Evolutionary conservation across 2,113 vertebrate species (phyloP).

Genomic region (Thryonomys swinderianus): DNA sequence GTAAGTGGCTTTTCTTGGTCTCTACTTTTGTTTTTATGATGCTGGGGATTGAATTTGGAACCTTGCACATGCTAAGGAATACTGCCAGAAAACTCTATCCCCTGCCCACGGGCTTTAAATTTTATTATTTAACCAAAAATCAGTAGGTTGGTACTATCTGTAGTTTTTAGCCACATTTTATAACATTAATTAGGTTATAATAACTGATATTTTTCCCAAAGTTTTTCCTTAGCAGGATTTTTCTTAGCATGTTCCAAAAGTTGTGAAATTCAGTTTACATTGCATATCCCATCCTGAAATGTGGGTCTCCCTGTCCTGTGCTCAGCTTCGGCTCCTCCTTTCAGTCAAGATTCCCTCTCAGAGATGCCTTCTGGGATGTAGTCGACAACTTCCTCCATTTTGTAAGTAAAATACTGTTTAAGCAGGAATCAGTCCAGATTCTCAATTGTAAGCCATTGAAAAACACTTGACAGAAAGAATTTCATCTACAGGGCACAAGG

Average conservation of each 20-base stretch:
- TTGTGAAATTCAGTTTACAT: background rate
- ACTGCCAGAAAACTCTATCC: background rate
- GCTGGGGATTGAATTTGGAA: no score
- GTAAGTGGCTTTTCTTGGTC: background rate
- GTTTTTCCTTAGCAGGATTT: background rate
- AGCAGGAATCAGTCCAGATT: background rate
- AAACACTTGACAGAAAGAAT: background rate
- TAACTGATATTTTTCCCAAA: background rate
- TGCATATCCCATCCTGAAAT: rapidly evolving
- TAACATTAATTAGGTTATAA: background rate
- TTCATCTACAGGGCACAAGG: background rate
- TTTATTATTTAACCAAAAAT: background rate
- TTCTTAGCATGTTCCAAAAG: background rate
- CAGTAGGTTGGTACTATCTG: background rate
- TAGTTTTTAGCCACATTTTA: background rate
- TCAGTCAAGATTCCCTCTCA: background rate
- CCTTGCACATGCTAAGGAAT: background rate
- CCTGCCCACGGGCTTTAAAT: background rate
- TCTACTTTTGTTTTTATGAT: background rate
- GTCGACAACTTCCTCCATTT: background rate
- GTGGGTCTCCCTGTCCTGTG: background rate
- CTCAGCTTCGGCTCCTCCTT: rapidly evolving
- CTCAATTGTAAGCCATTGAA: background rate
- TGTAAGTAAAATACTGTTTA: background rate
- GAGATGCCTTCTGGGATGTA: background rate